Evolutionary conservation across 2,113 vertebrate species (phyloP).

Genomic region (Amblyopsis rosae): DNA sequence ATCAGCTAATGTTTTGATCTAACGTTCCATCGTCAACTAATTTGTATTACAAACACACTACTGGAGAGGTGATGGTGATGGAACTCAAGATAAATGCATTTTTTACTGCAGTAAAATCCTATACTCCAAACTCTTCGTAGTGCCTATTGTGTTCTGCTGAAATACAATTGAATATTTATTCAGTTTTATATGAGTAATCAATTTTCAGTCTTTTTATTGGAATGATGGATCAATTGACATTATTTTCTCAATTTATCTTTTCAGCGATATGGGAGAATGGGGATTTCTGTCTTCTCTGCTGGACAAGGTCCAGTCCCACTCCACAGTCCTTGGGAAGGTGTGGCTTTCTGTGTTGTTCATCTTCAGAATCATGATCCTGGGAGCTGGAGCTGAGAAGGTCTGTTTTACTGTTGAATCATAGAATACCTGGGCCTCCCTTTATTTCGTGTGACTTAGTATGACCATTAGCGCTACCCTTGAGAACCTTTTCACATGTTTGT

Average conservation of each 20-base stretch:
- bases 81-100: no score
- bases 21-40: no score
- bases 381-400: conserved; percentile 81
- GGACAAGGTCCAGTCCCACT: conserved; percentile 94
- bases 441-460: neutral
- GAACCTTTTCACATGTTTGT: no score
- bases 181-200: no score
- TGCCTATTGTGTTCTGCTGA: no score
- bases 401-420: neutral
- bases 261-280: conserved; percentile 74
- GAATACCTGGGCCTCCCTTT: neutral
- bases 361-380: conserved; percentile 94
- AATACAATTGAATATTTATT: no score
- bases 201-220: no score
- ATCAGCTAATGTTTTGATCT: no score
- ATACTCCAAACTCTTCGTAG: no score
- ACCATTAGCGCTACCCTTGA: neutral
- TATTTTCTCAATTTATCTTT: conserved; percentile 14
- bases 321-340: conserved; percentile 86
- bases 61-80: no score
- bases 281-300: conserved; percentile 84
- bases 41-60: no score
- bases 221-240: neutral
- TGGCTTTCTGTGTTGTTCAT: conserved; percentile 96
- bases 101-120: no score